These are phyloP conservation scores for Lacerta agilis DNA, from an alignment of 2,797 vertebrate species.

Conservation along the genomic window DNA sequence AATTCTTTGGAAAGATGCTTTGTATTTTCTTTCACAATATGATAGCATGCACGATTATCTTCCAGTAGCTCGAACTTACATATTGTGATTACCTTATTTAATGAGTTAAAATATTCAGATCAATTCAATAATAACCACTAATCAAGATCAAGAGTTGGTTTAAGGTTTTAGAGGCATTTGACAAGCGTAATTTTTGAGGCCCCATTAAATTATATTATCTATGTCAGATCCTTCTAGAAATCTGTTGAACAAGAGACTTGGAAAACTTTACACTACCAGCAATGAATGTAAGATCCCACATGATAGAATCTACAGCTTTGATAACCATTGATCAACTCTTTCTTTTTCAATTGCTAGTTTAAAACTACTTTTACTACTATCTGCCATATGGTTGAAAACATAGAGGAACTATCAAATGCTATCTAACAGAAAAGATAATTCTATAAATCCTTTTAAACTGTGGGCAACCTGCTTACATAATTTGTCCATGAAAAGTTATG, in stretches of 20 bases:
- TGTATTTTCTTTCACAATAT: slow-evolving; percentile 4
- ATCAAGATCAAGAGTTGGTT: not conserved
- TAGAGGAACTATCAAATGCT: not conserved
- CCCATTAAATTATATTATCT: not conserved
- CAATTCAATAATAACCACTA: not conserved
- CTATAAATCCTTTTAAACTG: slow-evolving; percentile 7
- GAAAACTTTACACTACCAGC: not conserved
- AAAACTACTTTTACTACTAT: not conserved
- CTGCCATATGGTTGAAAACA: not conserved
- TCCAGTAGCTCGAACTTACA: not conserved
- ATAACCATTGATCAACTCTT: not conserved
- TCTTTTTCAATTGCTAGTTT: not conserved
- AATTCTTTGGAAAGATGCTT: slow-evolving; percentile 17
- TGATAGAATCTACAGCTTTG: not conserved
- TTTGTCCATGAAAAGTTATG: not conserved
- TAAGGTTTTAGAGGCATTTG: not conserved
- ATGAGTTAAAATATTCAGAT: not conserved
- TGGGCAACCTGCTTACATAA: not conserved
- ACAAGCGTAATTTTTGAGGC: not conserved
- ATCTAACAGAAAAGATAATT: not conserved
- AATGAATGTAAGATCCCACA: not conserved
- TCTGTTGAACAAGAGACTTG: not conserved
- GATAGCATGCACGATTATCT: not conserved
- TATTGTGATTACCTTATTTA: slow-evolving; percentile 19
- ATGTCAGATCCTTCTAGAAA: not conserved